Base-by-base conservation (phyloP, 1,140 invertebrate genomes). In the Condylostylus longicornis region DNA sequence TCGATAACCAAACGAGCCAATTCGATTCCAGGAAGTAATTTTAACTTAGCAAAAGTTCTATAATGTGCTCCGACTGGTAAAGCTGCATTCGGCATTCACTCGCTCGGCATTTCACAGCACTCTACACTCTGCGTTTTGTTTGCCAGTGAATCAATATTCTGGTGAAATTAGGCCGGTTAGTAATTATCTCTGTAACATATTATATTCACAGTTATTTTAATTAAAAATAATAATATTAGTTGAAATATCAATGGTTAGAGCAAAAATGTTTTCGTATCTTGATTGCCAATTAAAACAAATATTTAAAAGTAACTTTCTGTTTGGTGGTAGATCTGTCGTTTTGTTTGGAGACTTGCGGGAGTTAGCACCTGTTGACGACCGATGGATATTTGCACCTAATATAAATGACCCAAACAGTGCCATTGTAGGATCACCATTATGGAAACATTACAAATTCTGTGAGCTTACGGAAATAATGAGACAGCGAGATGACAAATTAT, bases 191-290 rank as follows among this genome's bases (percentile, higher is more conserved):
- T 37, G 38, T n/a, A 50, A 52, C 33, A 40, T 34, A 13, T 35
- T 54, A 7, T 15, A 42, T 37, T 19, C 14, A 15, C 42, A 42
- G 34, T 43, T 51, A 9, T 39, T 29, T 20, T 19, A 53, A 34
- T 29, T 52, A 13, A 49, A 54, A 48, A 17, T 59, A 18, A 22
- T 63, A 17, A 61, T 63, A 18, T 56, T 63, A 35, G 59, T 62
- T 44, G 58, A 63, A 50, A 49, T 62, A 20, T 53, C 49, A 14
- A 59, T 61, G 57, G 47, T 59, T n/a, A 49, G 53, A 19, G 18
- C 38, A 17, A 43, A 25, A 30, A 44, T 47, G 21, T 42, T 60
- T 17, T 9, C 31, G 15, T 27, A 46, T 15, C 39, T 62, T n/a
- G 44, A 57, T 39, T 33, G 25, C 9, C 29, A 54, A 30, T 37